Evolutionary conservation across 92 coral and sea anemone genomes (phyloP).

Genomic region (Blastomussa wellsi): DNA sequence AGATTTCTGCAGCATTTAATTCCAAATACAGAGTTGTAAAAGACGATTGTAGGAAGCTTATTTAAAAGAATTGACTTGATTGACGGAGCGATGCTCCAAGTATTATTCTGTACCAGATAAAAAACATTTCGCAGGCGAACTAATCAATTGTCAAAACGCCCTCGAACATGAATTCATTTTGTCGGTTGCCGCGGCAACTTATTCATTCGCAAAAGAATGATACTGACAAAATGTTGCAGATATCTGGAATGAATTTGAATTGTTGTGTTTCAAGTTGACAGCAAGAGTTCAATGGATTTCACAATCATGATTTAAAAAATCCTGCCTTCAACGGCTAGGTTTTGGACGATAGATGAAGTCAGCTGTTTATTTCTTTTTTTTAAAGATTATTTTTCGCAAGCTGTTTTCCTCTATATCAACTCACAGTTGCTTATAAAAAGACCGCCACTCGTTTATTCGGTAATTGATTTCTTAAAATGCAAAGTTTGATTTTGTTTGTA

Average conservation of each 20-base stretch:
- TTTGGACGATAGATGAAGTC: too few species aligned
- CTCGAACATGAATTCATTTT: not conserved
- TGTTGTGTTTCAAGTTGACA: not conserved
- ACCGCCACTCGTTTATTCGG: not conserved
- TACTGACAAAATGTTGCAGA: not conserved
- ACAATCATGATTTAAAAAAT: not conserved
- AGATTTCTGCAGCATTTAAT: too few species aligned
- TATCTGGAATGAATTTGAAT: not conserved
- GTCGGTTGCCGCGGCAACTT: not conserved
- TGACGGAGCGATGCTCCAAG: not conserved
- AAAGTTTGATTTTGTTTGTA: not conserved
- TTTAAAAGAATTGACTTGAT: too few species aligned
- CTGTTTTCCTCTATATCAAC: too few species aligned
- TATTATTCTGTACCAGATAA: not conserved
- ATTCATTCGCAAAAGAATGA: not conserved
- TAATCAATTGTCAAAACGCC: not conserved
- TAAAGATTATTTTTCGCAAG: too few species aligned
- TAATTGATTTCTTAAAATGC: not conserved
- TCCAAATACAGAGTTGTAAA: too few species aligned
- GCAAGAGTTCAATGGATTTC: not conserved
- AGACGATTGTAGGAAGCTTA: too few species aligned
- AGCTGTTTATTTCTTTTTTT: too few species aligned
- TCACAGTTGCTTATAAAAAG: not conserved
- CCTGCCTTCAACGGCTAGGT: not conserved
- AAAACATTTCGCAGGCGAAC: not conserved